Percentiles rank a stretch among this genome's conserved stretches.
phyloP scores from a whole-genome alignment of 2,797 vertebrate species.

The Prunella strophiata region DNA sequence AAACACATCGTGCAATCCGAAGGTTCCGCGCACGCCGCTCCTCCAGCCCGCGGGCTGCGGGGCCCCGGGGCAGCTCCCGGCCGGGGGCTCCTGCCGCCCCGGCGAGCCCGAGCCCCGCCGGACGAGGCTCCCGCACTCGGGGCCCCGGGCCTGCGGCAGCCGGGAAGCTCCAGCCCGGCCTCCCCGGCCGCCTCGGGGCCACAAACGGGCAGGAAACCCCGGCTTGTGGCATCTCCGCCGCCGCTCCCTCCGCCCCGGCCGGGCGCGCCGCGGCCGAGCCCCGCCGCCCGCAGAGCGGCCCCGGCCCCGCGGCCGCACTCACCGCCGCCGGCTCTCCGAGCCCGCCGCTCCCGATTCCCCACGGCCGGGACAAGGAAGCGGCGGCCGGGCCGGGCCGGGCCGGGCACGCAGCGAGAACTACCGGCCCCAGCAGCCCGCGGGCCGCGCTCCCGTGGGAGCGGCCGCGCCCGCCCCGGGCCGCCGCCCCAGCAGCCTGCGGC shows the following conservation, averaged over 20 bases:
- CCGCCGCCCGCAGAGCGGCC: not conserved
- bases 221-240: not conserved
- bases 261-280: too few species aligned
- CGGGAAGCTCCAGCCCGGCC: not conserved
- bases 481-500: not conserved
- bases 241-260: not conserved
- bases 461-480: not conserved
- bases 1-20: accelerated
- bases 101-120: not conserved
- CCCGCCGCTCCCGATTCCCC: not conserved
- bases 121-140: not conserved
- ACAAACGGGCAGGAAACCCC: not conserved
- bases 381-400: not conserved
- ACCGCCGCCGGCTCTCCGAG: not conserved
- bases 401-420: not conserved
- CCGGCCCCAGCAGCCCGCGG: not conserved
- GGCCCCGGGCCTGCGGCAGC: not conserved
- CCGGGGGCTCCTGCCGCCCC: not conserved
- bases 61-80: not conserved
- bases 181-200: not conserved
- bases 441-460: not conserved
- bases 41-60: accelerated
- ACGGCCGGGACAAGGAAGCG: not conserved
- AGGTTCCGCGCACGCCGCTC: accelerated
- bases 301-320: not conserved